Evolutionary conservation across 1,140 invertebrate genomes (phyloP), one percentile per base, ranked within the genome.

Genomic region (Sinonovacula constricta): DNA sequence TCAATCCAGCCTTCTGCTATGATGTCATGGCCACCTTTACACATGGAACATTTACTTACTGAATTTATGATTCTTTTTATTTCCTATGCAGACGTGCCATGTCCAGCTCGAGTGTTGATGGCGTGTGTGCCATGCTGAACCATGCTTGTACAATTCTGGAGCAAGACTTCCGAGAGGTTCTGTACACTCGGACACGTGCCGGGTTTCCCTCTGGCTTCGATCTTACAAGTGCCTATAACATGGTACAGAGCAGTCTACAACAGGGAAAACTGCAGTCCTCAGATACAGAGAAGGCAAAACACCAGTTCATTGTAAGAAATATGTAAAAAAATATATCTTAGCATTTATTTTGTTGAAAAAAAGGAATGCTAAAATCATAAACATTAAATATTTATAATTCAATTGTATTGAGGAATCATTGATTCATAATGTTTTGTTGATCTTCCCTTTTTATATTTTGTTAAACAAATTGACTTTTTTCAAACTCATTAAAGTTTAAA

Each of bases 51-150:
- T 15, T 15, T 14, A 7, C 7, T 57, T 26, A 15, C 24, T 30
- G 28, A 30, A 31, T 7, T 7, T 7, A 60, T 24, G 53, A 31
- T 56, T 34, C 30, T 86, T 54, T 88, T 83, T 49, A 59, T 53
- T 72, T 66, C 45, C 45, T 81, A 87, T 84, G n/a, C 83, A 95
- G 96, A 85, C 94, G 98, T 72, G 95, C 96, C 22, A 93, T 98
- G 63, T 95, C 95, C 7, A 98, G 95, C 86, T 95, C 95, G 83
- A 99, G 95, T 88, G 93, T 99, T 56, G 98, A 99, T 91, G 98
- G 97, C 49, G 95, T 97, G 56, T 99, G 98, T 92, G 97, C 97
- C 34, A 96, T 99, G 84, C 94, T 99, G 2, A 99, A 99, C 91
- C 97, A 98, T 92, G 96, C 95, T 0, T 95, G 95, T 85, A 94